Evolutionary conservation across 1,140 invertebrate genomes (phyloP), one percentile per base, ranked within the genome.

Genomic region (Lepidurus arcticus): DNA sequence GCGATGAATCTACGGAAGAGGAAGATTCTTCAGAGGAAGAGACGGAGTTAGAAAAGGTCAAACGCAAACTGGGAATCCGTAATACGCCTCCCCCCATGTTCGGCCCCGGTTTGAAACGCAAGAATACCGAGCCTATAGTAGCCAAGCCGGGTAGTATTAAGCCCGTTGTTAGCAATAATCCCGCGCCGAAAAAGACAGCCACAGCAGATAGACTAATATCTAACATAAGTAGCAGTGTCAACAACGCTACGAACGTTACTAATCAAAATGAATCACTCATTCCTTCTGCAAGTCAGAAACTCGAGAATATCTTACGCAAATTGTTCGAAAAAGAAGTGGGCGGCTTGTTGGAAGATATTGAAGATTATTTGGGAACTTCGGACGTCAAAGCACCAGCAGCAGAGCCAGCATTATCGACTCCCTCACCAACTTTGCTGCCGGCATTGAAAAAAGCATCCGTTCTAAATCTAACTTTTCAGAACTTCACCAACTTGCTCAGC

Each of bases 1-100:
- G 92, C 1, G 91, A 93, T 81, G 88, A 91, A 81, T 92, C 90
- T 0, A 91, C 90, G 1, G 91, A 92, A 83, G 91, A 92, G 81
- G 78, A 90, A 8, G 90, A 91, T 80, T 82, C 81, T 1, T 76
- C 75, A 24, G 76, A 80, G 34, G 45, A 78, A 53, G 80, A 44
- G n/a, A 73, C 80, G 1, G 79, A 78, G 24, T 42, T 77, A 16
- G 77, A 45, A 13, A 26, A 53, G 8, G 21, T 78, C 42, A 10
- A 24, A 42, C 44, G 43, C 43, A 80, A 73, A 47, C 26, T 76
- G 2, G 74, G 42, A 2, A 76, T 82, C 76, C 80, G 80, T 26
- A 80, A 80, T 8, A 80, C 73, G 8, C 65, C 73, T 1, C 78
- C 78, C 21, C 26, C 78, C 44, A 42, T 78, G 43, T 78, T 78